Base-by-base conservation (phyloP, 2,113 vertebrate species). In the Meles meles region DNA sequence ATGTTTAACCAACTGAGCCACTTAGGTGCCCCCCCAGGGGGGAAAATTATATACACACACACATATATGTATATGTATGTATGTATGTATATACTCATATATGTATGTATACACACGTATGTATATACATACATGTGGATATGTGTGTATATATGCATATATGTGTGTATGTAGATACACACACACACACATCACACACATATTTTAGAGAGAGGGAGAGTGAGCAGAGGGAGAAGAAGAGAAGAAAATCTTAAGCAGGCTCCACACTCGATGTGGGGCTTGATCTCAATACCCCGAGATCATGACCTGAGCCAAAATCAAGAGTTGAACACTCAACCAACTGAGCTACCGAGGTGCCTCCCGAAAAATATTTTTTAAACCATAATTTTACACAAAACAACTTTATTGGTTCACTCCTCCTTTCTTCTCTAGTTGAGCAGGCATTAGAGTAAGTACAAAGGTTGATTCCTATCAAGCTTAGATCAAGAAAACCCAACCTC, bases 131-230 rank as follows among this genome's bases (percentile, higher is more conserved):
- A 67, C 7, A n/a, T 18, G 31, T 65, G n/a, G n/a, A 65, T 65
- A 65, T 3, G 15, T 31, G 3, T 34, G 34, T 49, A 49, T 13
- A 49, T 13, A 49, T 13, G 5, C 8, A 5, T 5, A 52, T 5
- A 18, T n/a, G n/a, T n/a, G n/a, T n/a, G n/a, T 0, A 18, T 3
- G 6, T 2, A 52, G 0, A 52, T 0, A 55, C 5, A 18, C 52
- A 18, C 17, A 55, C 52, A 55, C 52, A 55, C 52, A 55, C 52
- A 55, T 18, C 52, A 55, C 52, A 55, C 52, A 55, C 52, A 55
- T 55, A 18, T 55, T 69, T 69, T 69, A 67, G 65, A 67, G 13
- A 69, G 34, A 69, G 34, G 18, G 15, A n/a, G 65, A n/a, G 65
- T 8, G 65, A 37, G 34, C 34, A 37, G n/a, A 69, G 34, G 67